A percentile compares a stretch with the other conserved stretches of the same genome.
Evolutionary conservation across 2,113 vertebrate species (phyloP).

Genomic region (Herpetotheres cachinnans): DNA sequence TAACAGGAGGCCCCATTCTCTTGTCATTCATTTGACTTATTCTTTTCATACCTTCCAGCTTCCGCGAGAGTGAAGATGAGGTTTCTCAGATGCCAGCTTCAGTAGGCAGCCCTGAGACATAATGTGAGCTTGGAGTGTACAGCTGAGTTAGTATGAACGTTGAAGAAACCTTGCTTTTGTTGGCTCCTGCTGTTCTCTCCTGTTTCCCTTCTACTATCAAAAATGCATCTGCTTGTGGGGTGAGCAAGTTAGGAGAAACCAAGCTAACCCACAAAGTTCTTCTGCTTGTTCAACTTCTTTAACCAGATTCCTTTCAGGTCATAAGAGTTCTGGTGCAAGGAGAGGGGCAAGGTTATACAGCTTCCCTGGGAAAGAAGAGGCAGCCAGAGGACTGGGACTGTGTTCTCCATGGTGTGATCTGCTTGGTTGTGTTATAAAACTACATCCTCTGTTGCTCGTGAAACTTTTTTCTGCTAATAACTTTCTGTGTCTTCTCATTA

Average conservation of each 20-base stretch:
- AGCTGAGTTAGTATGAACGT: background rate
- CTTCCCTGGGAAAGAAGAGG: background rate
- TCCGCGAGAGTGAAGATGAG: background rate
- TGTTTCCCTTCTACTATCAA: background rate
- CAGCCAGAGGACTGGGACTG: background rate
- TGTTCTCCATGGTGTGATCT: background rate
- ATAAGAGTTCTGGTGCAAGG: background rate
- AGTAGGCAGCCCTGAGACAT: background rate
- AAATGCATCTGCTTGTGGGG: background rate
- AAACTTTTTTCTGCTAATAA: background rate
- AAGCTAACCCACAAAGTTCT: background rate
- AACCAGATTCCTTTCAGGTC: background rate
- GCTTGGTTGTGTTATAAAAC: background rate
- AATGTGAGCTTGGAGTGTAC: rapidly evolving
- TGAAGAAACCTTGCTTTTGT: background rate
- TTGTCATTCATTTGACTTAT: background rate
- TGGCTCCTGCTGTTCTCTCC: background rate
- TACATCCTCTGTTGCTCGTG: background rate
- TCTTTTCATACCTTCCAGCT: background rate
- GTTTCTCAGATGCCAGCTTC: background rate
- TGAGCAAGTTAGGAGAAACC: background rate
- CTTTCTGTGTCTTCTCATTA: background rate
- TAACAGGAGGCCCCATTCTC: background rate
- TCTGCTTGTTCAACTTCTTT: background rate
- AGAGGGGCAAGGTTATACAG: background rate